Evolutionary conservation across 2,797 vertebrate genomes (phyloP).

Genomic region (Gallinago stenura): DNA sequence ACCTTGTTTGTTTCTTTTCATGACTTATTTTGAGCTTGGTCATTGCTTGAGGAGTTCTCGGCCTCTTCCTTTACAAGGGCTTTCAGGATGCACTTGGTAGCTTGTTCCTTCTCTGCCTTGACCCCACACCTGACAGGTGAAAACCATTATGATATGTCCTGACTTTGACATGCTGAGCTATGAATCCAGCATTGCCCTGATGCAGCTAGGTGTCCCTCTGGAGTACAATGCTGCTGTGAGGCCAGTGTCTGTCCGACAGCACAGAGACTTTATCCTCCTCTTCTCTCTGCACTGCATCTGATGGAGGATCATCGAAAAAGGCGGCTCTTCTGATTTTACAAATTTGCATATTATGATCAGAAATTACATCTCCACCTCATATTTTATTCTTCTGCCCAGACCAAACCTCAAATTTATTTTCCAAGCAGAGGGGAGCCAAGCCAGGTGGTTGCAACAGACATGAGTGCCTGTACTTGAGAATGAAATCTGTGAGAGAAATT

Average conservation of each 20-base stretch:
- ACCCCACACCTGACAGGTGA: not conserved
- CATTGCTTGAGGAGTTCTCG: not conserved
- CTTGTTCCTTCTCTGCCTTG: not conserved
- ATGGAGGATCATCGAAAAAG: not conserved
- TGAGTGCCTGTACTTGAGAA: not conserved
- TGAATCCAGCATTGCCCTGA: not conserved
- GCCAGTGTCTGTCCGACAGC: not conserved
- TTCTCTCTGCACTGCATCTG: not conserved
- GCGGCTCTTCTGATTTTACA: not conserved
- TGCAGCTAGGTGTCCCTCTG: not conserved
- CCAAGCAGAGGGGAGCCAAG: not conserved
- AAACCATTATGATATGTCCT: not conserved
- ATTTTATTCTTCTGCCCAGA: not conserved
- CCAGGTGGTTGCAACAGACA: not conserved
- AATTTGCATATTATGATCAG: not conserved
- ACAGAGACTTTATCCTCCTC: not conserved
- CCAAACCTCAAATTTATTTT: not conserved
- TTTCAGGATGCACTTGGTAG: not conserved
- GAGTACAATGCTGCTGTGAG: not conserved
- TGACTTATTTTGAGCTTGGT: not conserved
- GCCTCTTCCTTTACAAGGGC: not conserved
- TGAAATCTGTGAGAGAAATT: slow-evolving; percentile 2
- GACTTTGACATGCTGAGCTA: not conserved
- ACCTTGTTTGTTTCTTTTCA: not conserved
- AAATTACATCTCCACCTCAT: not conserved